Evolutionary conservation across 2,888 invertebrate species (phyloP).

Genomic region (Xylota segnis): DNA sequence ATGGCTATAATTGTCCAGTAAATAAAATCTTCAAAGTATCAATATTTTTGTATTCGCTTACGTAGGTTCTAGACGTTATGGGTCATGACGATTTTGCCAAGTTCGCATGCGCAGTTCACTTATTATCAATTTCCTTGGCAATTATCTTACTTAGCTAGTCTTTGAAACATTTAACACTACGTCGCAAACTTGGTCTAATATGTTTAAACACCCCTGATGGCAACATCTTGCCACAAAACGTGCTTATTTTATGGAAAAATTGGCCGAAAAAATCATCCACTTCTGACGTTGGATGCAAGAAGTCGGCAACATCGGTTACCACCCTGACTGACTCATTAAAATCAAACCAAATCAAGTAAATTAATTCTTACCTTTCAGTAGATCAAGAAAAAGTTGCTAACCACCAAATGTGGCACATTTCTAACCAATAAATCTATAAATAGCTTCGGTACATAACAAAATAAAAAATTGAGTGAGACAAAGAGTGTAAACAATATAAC

Average conservation of each 20-base stretch:
- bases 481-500: neutral
- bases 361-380: neutral
- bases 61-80: neutral
- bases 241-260: neutral
- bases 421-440: slow-evolving; percentile 1
- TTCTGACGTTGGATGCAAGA: no score
- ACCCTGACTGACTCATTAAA: slow-evolving; percentile 7
- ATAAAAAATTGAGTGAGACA: neutral
- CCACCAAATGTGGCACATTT: slow-evolving; percentile 11
- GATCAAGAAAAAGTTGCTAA: slow-evolving; percentile 13
- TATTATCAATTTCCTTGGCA: neutral
- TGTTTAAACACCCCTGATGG: neutral
- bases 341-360: neutral
- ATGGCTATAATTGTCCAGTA: no score
- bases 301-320: neutral
- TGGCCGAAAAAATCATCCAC: neutral
- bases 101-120: neutral
- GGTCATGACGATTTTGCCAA: neutral
- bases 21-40: no score
- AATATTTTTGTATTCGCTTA: neutral
- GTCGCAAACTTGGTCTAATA: no score
- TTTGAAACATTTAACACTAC: neutral
- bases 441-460: neutral
- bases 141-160: slow-evolving; percentile 5
- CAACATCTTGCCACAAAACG: neutral